Conservation (phyloP, 2,888 invertebrate species). For the Panopea generosa region DNA sequence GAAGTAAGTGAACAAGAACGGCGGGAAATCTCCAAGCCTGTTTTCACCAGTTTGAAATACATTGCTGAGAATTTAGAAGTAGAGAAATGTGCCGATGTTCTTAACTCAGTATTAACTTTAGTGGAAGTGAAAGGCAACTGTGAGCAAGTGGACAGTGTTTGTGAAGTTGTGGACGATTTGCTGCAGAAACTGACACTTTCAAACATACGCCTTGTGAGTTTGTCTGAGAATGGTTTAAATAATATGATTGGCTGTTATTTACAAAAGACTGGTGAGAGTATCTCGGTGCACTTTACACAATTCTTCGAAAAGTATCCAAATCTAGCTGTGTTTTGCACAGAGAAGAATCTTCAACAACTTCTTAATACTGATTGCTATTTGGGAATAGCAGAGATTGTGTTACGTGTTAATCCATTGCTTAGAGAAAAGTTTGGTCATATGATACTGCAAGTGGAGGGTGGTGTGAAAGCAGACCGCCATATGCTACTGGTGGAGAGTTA, state of each 20-base stretch:
- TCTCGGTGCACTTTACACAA: constrained; percentile 9
- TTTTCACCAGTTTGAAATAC: neutral
- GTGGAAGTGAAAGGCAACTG: neutral
- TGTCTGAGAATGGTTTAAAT: constrained; percentile 22
- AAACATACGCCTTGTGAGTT: neutral
- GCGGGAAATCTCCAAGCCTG: too few species aligned
- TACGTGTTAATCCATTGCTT: constrained; percentile 36
- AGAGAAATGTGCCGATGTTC: constrained; percentile 8
- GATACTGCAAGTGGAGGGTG: constrained; percentile 3
- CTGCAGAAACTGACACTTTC: constrained; percentile 12
- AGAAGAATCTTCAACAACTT: constrained; percentile 21
- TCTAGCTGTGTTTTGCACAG: constrained; percentile 37
- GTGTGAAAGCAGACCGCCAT: neutral
- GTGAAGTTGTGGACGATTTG: constrained; percentile 5
- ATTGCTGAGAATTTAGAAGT: neutral
- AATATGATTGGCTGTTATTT: constrained; percentile 30
- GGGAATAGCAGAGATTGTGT: constrained; percentile 33
- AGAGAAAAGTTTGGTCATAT: constrained; percentile 8
- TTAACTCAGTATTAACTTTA: neutral
- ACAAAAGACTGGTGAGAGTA: neutral
- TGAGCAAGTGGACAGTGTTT: neutral
- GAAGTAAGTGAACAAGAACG: neutral
- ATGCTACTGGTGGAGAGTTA: neutral
- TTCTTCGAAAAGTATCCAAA: constrained; percentile 48
- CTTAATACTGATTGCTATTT: constrained; percentile 15